Conservation (phyloP, 2,113 vertebrate genomes). For the Vicugna pacos region DNA sequence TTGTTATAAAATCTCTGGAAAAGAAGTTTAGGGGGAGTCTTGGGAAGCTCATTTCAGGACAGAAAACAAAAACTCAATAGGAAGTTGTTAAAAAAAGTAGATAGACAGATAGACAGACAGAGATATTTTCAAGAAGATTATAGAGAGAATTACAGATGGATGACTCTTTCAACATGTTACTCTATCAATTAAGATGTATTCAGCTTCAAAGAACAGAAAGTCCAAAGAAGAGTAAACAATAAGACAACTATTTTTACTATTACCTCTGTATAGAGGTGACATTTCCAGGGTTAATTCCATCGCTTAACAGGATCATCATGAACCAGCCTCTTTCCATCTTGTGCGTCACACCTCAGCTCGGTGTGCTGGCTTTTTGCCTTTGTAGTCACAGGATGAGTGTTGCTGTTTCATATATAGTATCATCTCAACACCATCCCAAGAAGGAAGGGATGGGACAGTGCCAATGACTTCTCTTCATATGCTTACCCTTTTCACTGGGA, state of each 20-base stretch:
- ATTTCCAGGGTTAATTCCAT: not conserved
- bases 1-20: constrained; percentile 43
- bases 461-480: not conserved
- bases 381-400: not conserved
- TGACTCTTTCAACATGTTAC: not conserved
- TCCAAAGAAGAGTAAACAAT: not conserved
- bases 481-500: not conserved
- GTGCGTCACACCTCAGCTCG: not conserved
- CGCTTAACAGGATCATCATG: not conserved
- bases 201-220: not conserved
- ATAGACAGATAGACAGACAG: not conserved
- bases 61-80: constrained; percentile 17
- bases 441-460: not conserved
- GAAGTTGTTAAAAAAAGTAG: not conserved
- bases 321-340: not conserved
- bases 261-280: not conserved
- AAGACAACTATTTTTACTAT: not conserved
- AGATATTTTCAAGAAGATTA: not conserved
- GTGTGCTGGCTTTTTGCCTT: not conserved
- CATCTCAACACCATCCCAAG: not conserved
- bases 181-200: not conserved
- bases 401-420: not conserved
- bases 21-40: not conserved
- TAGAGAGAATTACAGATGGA: not conserved
- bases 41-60: constrained; percentile 38